These are phyloP conservation scores for Tretioscincus oriximinensis DNA, from an alignment of 2,113 vertebrate species.

Conservation along the genomic window DNA sequence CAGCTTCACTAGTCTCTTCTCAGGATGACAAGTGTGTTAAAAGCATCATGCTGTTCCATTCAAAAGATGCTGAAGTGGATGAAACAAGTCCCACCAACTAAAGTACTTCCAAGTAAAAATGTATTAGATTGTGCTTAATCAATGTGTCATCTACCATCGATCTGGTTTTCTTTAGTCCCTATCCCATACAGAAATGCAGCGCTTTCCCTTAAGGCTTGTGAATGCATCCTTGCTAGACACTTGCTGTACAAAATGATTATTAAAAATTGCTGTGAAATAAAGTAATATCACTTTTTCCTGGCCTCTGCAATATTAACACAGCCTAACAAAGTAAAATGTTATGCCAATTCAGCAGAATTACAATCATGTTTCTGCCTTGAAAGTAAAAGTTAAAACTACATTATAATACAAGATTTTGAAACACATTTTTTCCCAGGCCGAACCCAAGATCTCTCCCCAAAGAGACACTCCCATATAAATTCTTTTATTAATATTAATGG, in stretches of 20 bases:
- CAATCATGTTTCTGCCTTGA: conserved; percentile 9
- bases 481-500: conserved; percentile 54
- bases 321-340: conserved; percentile 33
- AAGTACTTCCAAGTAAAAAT: not conserved
- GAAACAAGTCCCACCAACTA: not conserved
- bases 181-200: too few species aligned
- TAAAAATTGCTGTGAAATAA: not conserved
- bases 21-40: too few species aligned
- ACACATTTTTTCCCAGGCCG: conserved; percentile 32
- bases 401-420: conserved; percentile 24
- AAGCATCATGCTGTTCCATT: too few species aligned
- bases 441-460: not conserved
- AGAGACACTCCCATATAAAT: conserved; percentile 38
- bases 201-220: not conserved
- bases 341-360: conserved; percentile 34
- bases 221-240: not conserved
- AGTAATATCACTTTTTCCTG: not conserved
- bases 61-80: too few species aligned
- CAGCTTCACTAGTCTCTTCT: too few species aligned
- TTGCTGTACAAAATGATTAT: conserved; percentile 1
- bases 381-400: conserved; percentile 33
- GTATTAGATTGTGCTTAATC: not conserved
- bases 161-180: too few species aligned
- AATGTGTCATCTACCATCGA: not conserved
- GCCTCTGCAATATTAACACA: conserved; percentile 32